These are phyloP conservation scores for Strix aluco DNA, from an alignment of 2,113 vertebrate genomes.

Conservation along the genomic window DNA sequence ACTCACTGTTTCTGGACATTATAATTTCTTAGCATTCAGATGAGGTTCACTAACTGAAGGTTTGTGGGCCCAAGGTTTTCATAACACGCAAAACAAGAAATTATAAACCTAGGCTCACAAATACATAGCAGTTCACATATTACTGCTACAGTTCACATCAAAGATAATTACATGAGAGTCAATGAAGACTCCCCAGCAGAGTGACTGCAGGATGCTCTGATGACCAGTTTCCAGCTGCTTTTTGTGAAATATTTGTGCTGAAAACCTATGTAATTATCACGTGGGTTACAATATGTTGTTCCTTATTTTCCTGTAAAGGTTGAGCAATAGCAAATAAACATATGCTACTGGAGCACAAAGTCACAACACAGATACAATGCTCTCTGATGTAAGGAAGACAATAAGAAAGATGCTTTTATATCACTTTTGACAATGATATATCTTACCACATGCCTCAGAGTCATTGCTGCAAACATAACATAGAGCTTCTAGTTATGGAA, in stretches of 20 bases:
- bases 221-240: not conserved
- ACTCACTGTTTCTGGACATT: not conserved
- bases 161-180: not conserved
- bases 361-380: not conserved
- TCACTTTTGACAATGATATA: not conserved
- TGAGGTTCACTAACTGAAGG: not conserved
- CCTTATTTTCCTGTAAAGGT: not conserved
- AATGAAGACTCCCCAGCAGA: not conserved
- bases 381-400: not conserved
- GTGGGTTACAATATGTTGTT: not conserved
- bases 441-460: not conserved
- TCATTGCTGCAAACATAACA: not conserved
- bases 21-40: not conserved
- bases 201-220: not conserved
- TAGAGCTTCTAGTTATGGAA: not conserved
- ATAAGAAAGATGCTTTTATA: not conserved
- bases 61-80: not conserved
- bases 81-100: not conserved
- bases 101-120: not conserved
- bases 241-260: not conserved
- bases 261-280: not conserved
- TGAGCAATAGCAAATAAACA: not conserved
- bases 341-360: not conserved
- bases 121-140: not conserved
- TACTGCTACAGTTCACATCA: not conserved